These are phyloP conservation scores for Caenorhabditis parvicauda DNA, from an alignment of 2,888 invertebrate species.

Conservation along the genomic window DNA sequence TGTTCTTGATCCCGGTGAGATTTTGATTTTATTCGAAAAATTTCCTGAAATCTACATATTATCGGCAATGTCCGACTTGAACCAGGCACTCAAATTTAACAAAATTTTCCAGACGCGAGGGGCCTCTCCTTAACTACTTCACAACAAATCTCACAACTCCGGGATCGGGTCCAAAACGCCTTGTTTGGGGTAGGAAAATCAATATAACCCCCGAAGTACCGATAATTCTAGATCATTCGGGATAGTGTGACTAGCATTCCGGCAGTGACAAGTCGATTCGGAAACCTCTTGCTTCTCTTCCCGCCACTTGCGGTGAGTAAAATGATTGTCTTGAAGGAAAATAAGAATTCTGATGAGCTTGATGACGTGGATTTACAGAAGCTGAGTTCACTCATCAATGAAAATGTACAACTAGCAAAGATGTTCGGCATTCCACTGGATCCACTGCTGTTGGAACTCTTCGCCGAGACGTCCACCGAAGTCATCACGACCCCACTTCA, in stretches of 20 bases:
- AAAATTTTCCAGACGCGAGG: conserved; percentile 25
- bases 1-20: conserved; percentile 50
- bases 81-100: neutral
- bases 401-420: conserved; percentile 56
- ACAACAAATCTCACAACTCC: conserved; percentile 33
- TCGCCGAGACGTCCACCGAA: conserved; percentile 36
- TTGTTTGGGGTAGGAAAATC: conserved; percentile 35
- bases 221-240: conserved; percentile 37
- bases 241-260: conserved; percentile 39
- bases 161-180: conserved; percentile 54
- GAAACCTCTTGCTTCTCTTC: conserved; percentile 53
- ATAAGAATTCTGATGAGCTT: neutral
- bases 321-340: too few relatives aligned
- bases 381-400: conserved; percentile 51
- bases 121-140: conserved; percentile 24
- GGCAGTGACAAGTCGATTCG: conserved; percentile 53
- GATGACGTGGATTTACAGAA: conserved; percentile 31
- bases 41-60: too few relatives aligned
- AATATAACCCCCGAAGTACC: neutral
- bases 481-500: conserved; percentile 6
- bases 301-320: conserved; percentile 48
- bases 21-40: too few relatives aligned
- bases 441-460: conserved; percentile 52
- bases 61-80: too few relatives aligned
- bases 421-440: conserved; percentile 58